Conservation (phyloP, 2,888 invertebrate species). For the Oegoconia quadripuncta region DNA sequence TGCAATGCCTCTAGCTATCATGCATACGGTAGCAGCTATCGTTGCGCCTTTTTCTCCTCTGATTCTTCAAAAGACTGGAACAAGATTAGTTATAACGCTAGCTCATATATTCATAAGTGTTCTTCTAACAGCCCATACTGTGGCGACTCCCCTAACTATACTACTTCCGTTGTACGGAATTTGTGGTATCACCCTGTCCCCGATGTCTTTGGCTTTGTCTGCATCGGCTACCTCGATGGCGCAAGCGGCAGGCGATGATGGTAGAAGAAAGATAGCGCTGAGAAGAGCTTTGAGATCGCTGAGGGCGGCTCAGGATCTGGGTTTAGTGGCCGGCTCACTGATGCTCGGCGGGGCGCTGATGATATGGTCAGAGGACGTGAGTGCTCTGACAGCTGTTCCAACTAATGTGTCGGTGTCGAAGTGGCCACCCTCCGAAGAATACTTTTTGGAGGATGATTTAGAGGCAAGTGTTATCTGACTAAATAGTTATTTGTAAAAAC, state of each 20-base stretch:
- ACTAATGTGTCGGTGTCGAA: slow-evolving; percentile 55
- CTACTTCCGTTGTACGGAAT: slow-evolving; percentile 59
- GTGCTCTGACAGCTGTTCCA: slow-evolving; percentile 59
- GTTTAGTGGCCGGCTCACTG: slow-evolving; percentile 61
- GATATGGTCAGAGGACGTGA: slow-evolving; percentile 65
- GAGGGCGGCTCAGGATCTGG: slow-evolving; percentile 67
- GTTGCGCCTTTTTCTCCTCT: slow-evolving; percentile 71
- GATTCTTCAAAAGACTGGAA: slow-evolving; percentile 64
- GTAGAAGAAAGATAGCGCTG: slow-evolving; percentile 55
- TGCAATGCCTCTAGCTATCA: slow-evolving; percentile 80
- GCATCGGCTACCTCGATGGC: slow-evolving; percentile 79
- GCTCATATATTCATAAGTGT: slow-evolving; percentile 77
- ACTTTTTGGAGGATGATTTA: slow-evolving; percentile 75
- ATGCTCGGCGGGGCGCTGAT: slow-evolving; percentile 70
- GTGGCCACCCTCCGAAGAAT: slow-evolving; percentile 70
- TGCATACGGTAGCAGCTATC: slow-evolving; percentile 80
- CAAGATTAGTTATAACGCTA: slow-evolving; percentile 60
- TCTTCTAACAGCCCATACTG: slow-evolving; percentile 79
- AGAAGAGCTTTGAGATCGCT: slow-evolving; percentile 62
- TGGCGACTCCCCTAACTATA: slow-evolving; percentile 55
- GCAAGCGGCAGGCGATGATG: slow-evolving; percentile 72
- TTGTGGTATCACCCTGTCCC: slow-evolving; percentile 79
- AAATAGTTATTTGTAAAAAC: neutral
- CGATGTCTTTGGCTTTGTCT: slow-evolving; percentile 77
- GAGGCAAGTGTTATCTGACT: slow-evolving; percentile 43